Conservation (phyloP, 2,113 vertebrate genomes). For the Tachysurus fulvidraco region DNA sequence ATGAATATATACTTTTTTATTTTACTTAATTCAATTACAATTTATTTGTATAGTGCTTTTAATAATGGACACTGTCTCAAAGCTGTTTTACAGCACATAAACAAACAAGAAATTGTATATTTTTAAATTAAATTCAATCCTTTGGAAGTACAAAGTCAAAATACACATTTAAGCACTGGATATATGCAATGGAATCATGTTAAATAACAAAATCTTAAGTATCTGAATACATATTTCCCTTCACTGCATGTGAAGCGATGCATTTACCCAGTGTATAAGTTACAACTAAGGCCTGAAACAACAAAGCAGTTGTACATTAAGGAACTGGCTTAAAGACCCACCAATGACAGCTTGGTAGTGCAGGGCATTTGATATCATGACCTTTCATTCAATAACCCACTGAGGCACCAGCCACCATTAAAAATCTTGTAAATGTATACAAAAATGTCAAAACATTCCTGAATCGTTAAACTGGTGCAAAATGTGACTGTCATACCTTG, state of each 20-base stretch:
- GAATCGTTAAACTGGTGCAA: not conserved
- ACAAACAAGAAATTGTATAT: too few species aligned
- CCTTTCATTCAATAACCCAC: not conserved
- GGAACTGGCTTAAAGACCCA: not conserved
- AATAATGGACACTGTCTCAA: too few species aligned
- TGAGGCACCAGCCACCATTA: not conserved
- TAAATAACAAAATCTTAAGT: too few species aligned
- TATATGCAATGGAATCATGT: too few species aligned
- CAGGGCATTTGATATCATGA: not conserved
- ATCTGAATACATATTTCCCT: too few species aligned
- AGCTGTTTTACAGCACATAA: too few species aligned
- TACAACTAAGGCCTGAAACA: not conserved
- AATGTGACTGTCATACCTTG: conserved; percentile 63
- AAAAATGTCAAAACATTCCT: not conserved
- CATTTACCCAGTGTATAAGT: not conserved
- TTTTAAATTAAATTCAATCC: too few species aligned
- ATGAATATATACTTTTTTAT: not conserved
- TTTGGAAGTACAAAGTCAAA: not conserved
- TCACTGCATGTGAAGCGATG: too few species aligned
- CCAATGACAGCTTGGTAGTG: not conserved
- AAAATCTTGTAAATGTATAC: not conserved
- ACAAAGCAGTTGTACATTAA: not conserved
- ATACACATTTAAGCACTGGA: too few species aligned
- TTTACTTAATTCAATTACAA: too few species aligned
- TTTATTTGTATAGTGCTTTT: too few species aligned